phyloP scores from a whole-genome alignment of 1,140 invertebrate genomes.

The Cataglyphis hispanica region DNA sequence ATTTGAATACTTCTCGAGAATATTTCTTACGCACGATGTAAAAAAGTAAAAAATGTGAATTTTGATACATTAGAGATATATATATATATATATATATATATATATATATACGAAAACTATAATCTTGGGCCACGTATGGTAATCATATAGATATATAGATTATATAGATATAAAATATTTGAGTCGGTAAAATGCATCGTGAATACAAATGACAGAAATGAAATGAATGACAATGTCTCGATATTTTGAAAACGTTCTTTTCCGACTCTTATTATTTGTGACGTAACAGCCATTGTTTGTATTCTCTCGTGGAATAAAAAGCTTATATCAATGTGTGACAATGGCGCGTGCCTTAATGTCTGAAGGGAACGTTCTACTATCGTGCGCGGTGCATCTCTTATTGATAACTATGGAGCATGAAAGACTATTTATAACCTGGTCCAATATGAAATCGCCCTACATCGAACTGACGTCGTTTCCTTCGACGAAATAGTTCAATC shows the following conservation, averaged over 20 bases:
- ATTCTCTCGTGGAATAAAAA: conserved; percentile 38
- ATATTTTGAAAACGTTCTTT: background rate
- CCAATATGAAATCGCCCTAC: conserved; percentile 44
- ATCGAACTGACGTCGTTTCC: conserved; percentile 14
- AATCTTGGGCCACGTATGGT: conserved; percentile 5
- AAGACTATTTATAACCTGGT: conserved; percentile 55
- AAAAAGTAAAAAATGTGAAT: background rate
- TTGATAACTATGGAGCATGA: conserved; percentile 53
- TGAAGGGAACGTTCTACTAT: background rate
- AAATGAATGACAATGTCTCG: background rate
- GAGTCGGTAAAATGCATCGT: background rate
- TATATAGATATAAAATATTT: background rate
- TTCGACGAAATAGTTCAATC: background rate
- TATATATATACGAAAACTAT: conserved; percentile 4
- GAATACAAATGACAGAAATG: background rate
- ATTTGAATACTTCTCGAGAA: background rate
- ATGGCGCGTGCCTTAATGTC: background rate
- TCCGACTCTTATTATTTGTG: conserved; percentile 22
- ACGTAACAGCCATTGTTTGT: conserved; percentile 30
- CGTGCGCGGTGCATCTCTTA: conserved; percentile 50
- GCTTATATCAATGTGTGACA: conserved; percentile 19
- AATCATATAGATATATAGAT: conserved; percentile 6
- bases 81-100: too few species aligned
- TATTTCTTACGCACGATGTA: background rate
- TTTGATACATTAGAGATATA: background rate